These are phyloP conservation scores for Neomicropteryx cornuta DNA, from an alignment of 1,140 invertebrate genomes.

Conservation along the genomic window DNA sequence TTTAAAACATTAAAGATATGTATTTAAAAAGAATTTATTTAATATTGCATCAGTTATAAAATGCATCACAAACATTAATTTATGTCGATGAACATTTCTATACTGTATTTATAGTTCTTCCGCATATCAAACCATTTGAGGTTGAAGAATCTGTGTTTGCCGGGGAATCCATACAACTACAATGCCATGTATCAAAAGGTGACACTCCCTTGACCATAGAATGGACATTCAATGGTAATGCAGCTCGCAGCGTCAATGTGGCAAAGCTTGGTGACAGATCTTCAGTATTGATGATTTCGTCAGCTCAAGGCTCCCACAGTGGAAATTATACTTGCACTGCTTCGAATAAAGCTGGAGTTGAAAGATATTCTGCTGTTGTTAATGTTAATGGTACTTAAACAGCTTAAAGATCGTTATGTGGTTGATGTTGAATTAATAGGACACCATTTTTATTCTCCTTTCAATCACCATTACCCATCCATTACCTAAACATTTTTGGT, in stretches of 20 bases:
- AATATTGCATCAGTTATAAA: too few species aligned
- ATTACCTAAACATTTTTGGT: too few species aligned
- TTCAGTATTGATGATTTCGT: constrained; percentile 64
- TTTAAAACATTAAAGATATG: too few species aligned
- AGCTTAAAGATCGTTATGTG: too few species aligned
- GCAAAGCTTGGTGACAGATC: constrained; percentile 63
- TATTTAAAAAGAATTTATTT: too few species aligned
- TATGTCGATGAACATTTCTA: too few species aligned
- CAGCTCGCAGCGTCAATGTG: constrained; percentile 48
- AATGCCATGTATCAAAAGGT: constrained; percentile 57
- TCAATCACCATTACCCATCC: too few species aligned
- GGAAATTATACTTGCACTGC: constrained; percentile 72
- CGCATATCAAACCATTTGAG: constrained; percentile 55
- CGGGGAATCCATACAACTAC: constrained; percentile 55
- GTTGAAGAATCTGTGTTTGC: constrained; percentile 58
- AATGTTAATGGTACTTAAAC: constrained; percentile 61
- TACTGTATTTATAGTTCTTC: constrained; percentile 43
- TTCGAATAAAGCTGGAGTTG: constrained; percentile 58
- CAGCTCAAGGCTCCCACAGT: constrained; percentile 56
- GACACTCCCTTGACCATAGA: constrained; percentile 54
- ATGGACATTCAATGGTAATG: constrained; percentile 46
- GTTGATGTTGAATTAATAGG: too few species aligned
- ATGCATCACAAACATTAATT: too few species aligned
- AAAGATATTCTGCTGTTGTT: constrained; percentile 53
- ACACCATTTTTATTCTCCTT: background rate